Conservation (phyloP, 2,888 invertebrate genomes). For the Holacanthella duospinosa region DNA sequence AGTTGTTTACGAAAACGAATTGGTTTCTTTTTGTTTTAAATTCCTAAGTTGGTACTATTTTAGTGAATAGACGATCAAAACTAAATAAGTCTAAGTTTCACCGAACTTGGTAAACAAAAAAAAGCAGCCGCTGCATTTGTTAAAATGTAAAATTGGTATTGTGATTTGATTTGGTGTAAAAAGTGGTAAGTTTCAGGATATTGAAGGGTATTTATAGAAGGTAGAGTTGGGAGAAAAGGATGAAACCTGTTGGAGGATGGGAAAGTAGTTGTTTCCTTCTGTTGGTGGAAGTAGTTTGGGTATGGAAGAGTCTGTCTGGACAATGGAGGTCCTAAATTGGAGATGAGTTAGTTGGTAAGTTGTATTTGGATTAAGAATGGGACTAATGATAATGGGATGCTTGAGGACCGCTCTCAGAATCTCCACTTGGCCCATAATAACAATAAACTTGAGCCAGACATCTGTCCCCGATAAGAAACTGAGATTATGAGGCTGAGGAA, state of each 20-base stretch:
- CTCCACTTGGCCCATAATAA: constrained; percentile 19
- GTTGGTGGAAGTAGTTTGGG: too few species aligned
- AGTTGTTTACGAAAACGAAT: too few species aligned
- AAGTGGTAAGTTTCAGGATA: background rate
- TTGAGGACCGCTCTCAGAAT: background rate
- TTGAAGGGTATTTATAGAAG: background rate
- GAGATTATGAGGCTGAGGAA: constrained; percentile 20
- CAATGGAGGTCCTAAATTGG: background rate
- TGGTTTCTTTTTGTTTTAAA: too few species aligned
- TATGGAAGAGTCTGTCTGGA: too few species aligned
- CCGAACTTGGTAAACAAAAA: too few species aligned
- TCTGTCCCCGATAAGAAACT: constrained; percentile 28
- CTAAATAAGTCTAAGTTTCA: too few species aligned
- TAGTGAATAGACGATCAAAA: too few species aligned
- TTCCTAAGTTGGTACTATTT: too few species aligned
- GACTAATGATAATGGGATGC: background rate
- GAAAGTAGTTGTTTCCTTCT: background rate
- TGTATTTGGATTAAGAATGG: background rate
- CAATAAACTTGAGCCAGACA: constrained; percentile 31
- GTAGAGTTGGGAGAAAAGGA: background rate
- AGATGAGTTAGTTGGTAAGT: background rate
- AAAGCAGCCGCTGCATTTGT: too few species aligned
- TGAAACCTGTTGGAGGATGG: background rate
- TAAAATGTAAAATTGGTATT: background rate
- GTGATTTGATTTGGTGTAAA: background rate